A percentile compares a stretch with the other conserved stretches of the same genome.
Conservation (phyloP, 53 echinoderm and acorn worm species). For the Holothuria leucospilota region DNA sequence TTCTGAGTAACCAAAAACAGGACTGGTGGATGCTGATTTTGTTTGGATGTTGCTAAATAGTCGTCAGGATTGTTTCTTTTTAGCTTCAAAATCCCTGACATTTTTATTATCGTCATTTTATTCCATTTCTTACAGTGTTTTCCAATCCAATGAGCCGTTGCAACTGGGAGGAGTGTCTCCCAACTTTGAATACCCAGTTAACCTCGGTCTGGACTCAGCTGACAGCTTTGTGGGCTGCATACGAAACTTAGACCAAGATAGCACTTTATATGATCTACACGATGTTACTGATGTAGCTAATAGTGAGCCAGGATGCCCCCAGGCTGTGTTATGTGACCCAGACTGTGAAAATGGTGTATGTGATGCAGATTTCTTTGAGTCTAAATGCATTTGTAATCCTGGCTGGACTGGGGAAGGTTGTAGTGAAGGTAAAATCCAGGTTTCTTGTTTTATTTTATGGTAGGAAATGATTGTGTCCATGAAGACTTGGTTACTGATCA, state of each 20-base stretch:
- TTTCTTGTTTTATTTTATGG: not conserved
- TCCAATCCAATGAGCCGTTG: slow-evolving; percentile 84
- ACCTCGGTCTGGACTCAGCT: slow-evolving; percentile 26
- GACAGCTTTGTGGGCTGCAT: slow-evolving; percentile 87
- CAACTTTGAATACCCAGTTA: slow-evolving; percentile 47
- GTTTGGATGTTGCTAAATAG: no score
- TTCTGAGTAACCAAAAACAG: no score
- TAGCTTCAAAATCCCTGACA: no score
- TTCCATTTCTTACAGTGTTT: slow-evolving; percentile 55
- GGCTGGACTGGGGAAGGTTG: slow-evolving; percentile 76
- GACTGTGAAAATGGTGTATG: slow-evolving; percentile 84
- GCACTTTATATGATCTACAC: slow-evolving; percentile 76
- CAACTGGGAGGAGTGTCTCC: slow-evolving; percentile 83
- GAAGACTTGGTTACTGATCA: no score
- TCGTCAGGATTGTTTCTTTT: no score
- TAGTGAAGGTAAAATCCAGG: slow-evolving; percentile 54
- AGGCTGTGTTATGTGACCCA: slow-evolving; percentile 63
- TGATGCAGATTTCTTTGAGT: slow-evolving; percentile 64
- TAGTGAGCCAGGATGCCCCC: slow-evolving; percentile 78
- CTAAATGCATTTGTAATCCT: slow-evolving; percentile 82
- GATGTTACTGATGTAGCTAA: slow-evolving; percentile 52
- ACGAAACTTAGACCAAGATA: slow-evolving; percentile 81
- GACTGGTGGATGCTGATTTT: no score
- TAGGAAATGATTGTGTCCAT: no score
- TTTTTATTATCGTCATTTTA: no score